These are phyloP conservation scores for Chrysogorgia sp. DNA, from an alignment of 92 coral and sea anemone species.

Conservation along the genomic window DNA sequence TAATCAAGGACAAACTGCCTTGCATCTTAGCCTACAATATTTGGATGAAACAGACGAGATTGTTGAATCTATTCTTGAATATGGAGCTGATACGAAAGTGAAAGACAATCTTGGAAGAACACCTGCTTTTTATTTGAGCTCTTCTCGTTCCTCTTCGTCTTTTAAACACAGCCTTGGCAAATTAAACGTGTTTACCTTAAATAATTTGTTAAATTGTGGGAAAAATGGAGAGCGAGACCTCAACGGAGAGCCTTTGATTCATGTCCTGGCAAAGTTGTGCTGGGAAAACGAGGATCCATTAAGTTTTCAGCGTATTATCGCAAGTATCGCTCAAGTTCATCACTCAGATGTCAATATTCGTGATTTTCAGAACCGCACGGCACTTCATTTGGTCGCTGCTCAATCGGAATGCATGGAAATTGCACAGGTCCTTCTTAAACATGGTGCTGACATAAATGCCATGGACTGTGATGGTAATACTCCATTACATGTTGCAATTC, in stretches of 20 bases:
- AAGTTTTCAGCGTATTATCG: neutral
- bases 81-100: slow-evolving; percentile 35
- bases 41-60: neutral
- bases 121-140: slow-evolving; percentile 12
- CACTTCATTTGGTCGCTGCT: slow-evolving; percentile 69
- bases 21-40: slow-evolving; percentile 1
- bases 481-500: slow-evolving; percentile 43
- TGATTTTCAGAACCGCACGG: slow-evolving; percentile 66
- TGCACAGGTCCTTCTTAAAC: slow-evolving; percentile 55
- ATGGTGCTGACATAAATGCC: slow-evolving; percentile 60
- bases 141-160: neutral
- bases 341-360: slow-evolving; percentile 45
- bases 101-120: slow-evolving; percentile 17
- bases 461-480: slow-evolving; percentile 42
- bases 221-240: slow-evolving; percentile 11
- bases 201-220: neutral
- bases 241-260: slow-evolving; percentile 33
- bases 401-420: no score
- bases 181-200: neutral
- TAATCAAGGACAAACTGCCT: slow-evolving; percentile 9
- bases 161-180: neutral
- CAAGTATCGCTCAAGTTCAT: neutral
- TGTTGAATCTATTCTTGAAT: neutral
- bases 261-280: neutral
- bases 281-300: neutral